Conservation (phyloP, 2,888 invertebrate species). For the Drosophila birchii region DNA sequence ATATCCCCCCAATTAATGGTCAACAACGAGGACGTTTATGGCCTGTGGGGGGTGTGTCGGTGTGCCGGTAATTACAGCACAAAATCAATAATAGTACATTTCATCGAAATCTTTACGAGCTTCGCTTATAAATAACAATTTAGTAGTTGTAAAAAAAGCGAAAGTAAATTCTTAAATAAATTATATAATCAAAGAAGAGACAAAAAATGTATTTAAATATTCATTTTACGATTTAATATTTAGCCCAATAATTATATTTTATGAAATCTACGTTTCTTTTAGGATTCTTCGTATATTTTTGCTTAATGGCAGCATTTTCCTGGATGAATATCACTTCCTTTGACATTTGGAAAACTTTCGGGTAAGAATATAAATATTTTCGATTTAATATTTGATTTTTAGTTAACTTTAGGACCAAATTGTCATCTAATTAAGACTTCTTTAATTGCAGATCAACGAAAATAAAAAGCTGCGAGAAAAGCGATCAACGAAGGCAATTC, state of each 20-base stretch:
- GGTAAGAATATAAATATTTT: slow-evolving; percentile 86
- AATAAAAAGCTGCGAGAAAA: slow-evolving; percentile 66
- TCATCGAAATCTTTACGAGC: neutral
- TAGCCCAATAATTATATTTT: neutral
- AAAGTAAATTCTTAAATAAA: neutral
- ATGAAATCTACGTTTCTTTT: slow-evolving; percentile 42
- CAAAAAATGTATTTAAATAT: neutral
- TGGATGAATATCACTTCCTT: slow-evolving; percentile 93
- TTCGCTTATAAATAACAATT: neutral
- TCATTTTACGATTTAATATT: too few relatives aligned
- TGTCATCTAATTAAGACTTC: neutral
- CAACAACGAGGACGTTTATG: slow-evolving; percentile 3
- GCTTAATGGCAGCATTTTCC: slow-evolving; percentile 89
- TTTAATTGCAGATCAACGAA: slow-evolving; percentile 70
- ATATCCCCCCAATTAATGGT: slow-evolving; percentile 2
- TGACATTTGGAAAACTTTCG: slow-evolving; percentile 93
- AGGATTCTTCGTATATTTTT: slow-evolving; percentile 89
- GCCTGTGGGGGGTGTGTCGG: slow-evolving; percentile 7
- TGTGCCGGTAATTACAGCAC: neutral
- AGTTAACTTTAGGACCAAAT: neutral
- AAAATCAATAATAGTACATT: slow-evolving; percentile 1
- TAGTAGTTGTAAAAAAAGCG: neutral
- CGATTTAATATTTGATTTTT: neutral
- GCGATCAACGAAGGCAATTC: slow-evolving; percentile 85
- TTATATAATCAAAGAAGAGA: too few relatives aligned